phyloP scores from a whole-genome alignment of 2,888 invertebrate species.

The Odontomyia ornata region DNA sequence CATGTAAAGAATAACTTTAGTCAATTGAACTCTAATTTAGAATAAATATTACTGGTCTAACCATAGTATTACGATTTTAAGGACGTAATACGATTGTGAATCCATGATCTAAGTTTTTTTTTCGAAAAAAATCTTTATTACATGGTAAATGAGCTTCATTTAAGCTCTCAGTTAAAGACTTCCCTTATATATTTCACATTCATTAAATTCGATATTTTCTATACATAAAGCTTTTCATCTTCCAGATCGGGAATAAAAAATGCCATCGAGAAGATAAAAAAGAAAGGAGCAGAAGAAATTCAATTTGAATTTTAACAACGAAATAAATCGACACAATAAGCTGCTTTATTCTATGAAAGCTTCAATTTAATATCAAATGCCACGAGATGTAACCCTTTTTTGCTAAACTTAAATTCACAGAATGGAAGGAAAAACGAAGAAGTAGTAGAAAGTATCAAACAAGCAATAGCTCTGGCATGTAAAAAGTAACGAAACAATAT shows the following conservation, averaged over 20 bases:
- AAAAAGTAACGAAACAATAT: constrained; percentile 17
- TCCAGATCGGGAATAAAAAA: background rate
- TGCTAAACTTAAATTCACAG: background rate
- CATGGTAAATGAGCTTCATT: no score
- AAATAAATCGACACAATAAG: constrained; percentile 47
- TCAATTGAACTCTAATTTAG: no score
- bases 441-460: background rate
- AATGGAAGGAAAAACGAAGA: background rate
- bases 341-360: constrained; percentile 39
- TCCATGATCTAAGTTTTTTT: no score
- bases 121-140: no score
- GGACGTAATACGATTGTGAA: no score
- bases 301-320: constrained; percentile 39
- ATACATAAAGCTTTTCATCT: background rate
- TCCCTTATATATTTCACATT: background rate
- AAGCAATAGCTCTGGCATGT: no score
- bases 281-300: constrained; percentile 8
- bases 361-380: constrained; percentile 45
- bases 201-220: constrained; percentile 30
- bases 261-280: background rate
- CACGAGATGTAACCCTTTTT: constrained; percentile 43
- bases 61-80: no score
- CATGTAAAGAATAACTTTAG: no score
- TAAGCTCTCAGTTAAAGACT: no score
- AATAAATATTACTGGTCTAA: no score